Evolutionary conservation across 2,797 vertebrate genomes (phyloP).

Genomic region (Siniperca obscura): DNA sequence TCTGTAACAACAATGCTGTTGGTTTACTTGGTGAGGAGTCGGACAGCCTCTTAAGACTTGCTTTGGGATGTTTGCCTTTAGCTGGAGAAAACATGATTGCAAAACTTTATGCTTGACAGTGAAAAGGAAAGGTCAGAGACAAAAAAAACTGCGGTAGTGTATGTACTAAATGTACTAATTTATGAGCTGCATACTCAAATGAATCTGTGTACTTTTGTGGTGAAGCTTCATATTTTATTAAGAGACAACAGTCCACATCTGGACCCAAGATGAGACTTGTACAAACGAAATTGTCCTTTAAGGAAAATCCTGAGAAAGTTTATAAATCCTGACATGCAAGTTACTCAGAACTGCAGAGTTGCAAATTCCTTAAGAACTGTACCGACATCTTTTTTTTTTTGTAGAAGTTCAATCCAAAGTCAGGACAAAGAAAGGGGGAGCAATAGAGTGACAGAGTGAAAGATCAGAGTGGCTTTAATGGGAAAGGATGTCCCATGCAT

Average conservation of each 20-base stretch:
- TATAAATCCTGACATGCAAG: background rate
- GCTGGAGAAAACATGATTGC: background rate
- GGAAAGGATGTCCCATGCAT: background rate
- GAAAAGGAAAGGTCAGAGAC: background rate
- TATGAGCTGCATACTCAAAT: background rate
- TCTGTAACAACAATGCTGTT: background rate
- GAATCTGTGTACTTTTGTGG: background rate
- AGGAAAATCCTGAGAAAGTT: background rate
- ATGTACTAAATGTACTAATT: background rate
- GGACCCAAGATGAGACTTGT: background rate
- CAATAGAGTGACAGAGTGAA: background rate
- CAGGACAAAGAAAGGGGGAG: background rate
- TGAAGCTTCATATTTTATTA: background rate
- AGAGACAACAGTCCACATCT: background rate
- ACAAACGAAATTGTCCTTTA: background rate
- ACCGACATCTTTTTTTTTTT: no score
- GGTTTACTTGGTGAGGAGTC: background rate
- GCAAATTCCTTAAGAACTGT: background rate
- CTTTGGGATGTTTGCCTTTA: background rate
- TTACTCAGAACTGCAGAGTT: background rate
- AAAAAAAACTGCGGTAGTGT: background rate
- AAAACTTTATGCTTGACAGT: background rate
- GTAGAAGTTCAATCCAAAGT: background rate
- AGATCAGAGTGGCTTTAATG: background rate
- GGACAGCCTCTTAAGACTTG: background rate